Evolutionary conservation across 2,797 vertebrate species (phyloP).

Genomic region (Melanotaenia parkinsoni): DNA sequence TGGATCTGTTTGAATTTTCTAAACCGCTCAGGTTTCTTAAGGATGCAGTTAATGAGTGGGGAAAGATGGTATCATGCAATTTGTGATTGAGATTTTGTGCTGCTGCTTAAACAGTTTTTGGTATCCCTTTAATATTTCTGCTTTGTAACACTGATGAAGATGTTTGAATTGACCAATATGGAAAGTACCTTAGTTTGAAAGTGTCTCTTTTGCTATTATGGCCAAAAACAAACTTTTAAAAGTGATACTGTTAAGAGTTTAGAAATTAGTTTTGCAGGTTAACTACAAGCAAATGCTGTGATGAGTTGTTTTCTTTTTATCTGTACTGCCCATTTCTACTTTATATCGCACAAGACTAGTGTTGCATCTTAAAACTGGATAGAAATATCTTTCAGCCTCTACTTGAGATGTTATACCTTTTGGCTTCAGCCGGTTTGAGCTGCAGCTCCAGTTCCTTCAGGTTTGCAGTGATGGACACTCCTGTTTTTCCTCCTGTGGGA

Average conservation of each 20-base stretch:
- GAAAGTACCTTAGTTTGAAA: background rate
- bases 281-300: constrained; percentile 11
- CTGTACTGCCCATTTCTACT: constrained; percentile 1
- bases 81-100: background rate
- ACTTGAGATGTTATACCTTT: background rate
- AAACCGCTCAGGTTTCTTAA: constrained; percentile 77
- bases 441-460: background rate
- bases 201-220: constrained; percentile 10
- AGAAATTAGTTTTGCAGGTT: background rate
- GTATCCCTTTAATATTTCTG: constrained; percentile 56
- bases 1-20: constrained; percentile 68
- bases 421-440: no score
- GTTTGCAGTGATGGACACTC: background rate
- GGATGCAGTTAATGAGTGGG: constrained; percentile 59
- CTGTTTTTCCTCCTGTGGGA: constrained; percentile 23
- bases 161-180: background rate
- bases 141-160: background rate
- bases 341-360: constrained; percentile 21
- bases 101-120: constrained; percentile 13
- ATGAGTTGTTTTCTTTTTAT: background rate
- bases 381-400: constrained; percentile 7
- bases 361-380: constrained; percentile 4
- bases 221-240: constrained; percentile 6
- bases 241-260: background rate
- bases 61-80: constrained; percentile 9